Conservation (phyloP, 2,797 vertebrate genomes). For the Ptychobarbus kaznakovi region DNA sequence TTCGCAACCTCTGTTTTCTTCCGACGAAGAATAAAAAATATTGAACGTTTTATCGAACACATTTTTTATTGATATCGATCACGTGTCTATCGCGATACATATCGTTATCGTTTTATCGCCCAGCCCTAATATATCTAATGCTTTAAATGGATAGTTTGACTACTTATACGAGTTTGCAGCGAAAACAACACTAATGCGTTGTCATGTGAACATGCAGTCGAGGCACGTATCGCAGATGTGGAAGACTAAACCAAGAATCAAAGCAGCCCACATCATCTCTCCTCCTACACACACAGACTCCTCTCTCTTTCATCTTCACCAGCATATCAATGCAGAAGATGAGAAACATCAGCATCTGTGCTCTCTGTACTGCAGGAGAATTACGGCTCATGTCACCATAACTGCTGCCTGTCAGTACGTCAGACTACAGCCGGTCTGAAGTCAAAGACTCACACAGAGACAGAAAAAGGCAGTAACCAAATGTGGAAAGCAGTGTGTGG, state of each 20-base stretch:
- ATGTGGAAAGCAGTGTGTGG: background rate
- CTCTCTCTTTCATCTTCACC: conserved; percentile 26
- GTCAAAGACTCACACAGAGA: conserved; percentile 3
- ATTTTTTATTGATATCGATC: too few relatives aligned
- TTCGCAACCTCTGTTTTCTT: too few relatives aligned
- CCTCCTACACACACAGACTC: conserved; percentile 39
- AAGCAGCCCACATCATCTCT: conserved; percentile 31
- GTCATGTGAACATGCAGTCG: conserved; percentile 3
- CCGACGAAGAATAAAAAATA: too few relatives aligned
- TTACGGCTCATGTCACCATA: background rate
- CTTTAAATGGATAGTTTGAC: background rate
- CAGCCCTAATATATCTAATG: too few relatives aligned
- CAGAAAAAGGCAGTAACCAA: background rate
- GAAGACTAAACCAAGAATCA: conserved; percentile 11
- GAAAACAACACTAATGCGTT: background rate
- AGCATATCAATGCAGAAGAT: background rate
- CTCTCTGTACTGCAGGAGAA: background rate
- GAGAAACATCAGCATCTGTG: conserved; percentile 13
- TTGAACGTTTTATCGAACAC: too few relatives aligned
- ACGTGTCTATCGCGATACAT: too few relatives aligned
- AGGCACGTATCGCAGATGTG: conserved; percentile 16
- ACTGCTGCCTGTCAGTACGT: conserved; percentile 26
- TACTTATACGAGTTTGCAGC: conserved; percentile 1
- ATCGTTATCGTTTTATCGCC: too few relatives aligned
- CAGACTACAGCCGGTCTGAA: background rate